Conservation (phyloP, 2,888 invertebrate species). For the Aporophyla lueneburgensis region DNA sequence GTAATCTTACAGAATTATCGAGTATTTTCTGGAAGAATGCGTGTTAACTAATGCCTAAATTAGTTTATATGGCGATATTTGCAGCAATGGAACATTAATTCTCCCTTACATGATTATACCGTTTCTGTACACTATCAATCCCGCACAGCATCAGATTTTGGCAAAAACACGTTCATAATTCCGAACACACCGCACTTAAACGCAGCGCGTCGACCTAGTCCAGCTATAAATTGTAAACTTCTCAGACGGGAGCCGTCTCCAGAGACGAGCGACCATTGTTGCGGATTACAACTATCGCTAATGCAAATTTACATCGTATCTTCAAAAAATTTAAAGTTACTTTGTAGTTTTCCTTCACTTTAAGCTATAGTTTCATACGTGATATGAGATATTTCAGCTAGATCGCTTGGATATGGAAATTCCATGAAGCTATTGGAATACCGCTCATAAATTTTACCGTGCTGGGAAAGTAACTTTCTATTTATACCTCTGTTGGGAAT, state of each 20-base stretch:
- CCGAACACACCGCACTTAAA: constrained; percentile 15
- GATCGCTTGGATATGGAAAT: constrained; percentile 23
- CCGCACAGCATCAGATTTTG: constrained; percentile 19
- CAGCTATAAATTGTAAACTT: constrained; percentile 52
- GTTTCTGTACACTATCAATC: constrained; percentile 4
- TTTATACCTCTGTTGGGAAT: constrained; percentile 44
- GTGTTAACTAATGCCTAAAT: not conserved
- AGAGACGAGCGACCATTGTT: constrained; percentile 14
- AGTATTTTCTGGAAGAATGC: not conserved
- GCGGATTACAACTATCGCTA: constrained; percentile 9
- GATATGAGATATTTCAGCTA: constrained; percentile 20
- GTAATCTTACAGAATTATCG: not conserved
- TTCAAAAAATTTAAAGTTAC: constrained; percentile 18
- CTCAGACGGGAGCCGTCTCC: constrained; percentile 11
- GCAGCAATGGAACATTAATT: not conserved
- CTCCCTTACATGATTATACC: not conserved
- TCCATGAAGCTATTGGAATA: constrained; percentile 39
- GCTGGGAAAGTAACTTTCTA: constrained; percentile 44
- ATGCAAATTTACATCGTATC: constrained; percentile 27
- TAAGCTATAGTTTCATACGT: constrained; percentile 11
- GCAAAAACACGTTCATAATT: constrained; percentile 50
- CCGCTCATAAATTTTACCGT: constrained; percentile 43
- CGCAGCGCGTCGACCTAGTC: constrained; percentile 5
- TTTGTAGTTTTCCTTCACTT: constrained; percentile 1
- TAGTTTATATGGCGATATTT: not conserved